phyloP scores from a whole-genome alignment of 1,140 invertebrate genomes.

The Philotrypesis tridentata region DNA sequence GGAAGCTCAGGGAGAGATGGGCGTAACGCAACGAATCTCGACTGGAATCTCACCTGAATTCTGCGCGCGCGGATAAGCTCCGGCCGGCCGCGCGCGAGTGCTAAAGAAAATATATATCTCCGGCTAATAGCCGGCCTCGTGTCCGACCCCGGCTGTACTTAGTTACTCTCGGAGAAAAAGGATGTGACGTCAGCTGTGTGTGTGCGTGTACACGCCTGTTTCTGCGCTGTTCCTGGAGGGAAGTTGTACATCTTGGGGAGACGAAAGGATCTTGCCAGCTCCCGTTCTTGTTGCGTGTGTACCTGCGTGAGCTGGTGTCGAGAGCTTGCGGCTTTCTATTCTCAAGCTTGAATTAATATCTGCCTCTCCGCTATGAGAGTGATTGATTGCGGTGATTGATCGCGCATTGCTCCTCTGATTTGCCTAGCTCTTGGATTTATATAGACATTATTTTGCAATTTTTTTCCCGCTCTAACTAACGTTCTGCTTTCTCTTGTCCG shows the following conservation, averaged over 20 bases:
- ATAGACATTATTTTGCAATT: not conserved
- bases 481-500: not conserved
- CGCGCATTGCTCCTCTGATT: not conserved
- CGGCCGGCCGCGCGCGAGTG: too few relatives aligned
- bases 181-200: not conserved
- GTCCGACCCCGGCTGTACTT: not conserved
- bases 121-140: slow-evolving; percentile 59
- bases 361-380: not conserved
- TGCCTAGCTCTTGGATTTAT: not conserved
- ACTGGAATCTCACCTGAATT: slow-evolving; percentile 56
- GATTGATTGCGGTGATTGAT: not conserved
- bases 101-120: slow-evolving; percentile 59
- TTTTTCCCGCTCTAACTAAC: not conserved
- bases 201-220: not conserved
- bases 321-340: not conserved
- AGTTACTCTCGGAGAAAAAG: not conserved
- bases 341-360: slow-evolving; percentile 16
- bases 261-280: not conserved
- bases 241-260: slow-evolving; percentile 2
- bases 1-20: not conserved
- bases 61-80: slow-evolving; percentile 48
- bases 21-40: slow-evolving; percentile 45
- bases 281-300: not conserved
- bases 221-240: not conserved
- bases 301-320: not conserved